A percentile compares a stretch with the other conserved stretches of the same genome.
Evolutionary conservation across 2,888 invertebrate genomes (phyloP).

Genomic region (Ametastegia equiseti): DNA sequence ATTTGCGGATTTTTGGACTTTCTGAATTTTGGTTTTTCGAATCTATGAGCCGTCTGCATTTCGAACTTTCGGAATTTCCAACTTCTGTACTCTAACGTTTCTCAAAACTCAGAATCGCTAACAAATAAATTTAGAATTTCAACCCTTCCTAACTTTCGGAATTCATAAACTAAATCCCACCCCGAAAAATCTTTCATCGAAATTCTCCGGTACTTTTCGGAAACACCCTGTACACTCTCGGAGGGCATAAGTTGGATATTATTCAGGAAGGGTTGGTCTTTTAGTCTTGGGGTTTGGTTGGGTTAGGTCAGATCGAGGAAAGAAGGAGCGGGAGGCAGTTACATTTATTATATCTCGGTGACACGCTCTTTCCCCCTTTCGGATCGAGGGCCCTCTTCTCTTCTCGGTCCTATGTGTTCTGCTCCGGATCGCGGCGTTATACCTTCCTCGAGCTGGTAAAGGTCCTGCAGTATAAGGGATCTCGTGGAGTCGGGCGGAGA

Average conservation of each 20-base stretch:
- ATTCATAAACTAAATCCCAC: no score
- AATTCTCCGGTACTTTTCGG: not conserved
- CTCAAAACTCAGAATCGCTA: no score
- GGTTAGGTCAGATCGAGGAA: constrained; percentile 41
- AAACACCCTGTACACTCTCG: not conserved
- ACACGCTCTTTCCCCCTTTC: constrained; percentile 29
- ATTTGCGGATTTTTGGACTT: no score
- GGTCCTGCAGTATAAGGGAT: not conserved
- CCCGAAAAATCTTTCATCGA: no score
- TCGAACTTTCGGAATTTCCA: no score
- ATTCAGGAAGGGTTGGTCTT: constrained; percentile 11
- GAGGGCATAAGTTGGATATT: not conserved
- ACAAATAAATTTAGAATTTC: no score
- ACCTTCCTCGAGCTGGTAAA: not conserved
- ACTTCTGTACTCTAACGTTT: no score
- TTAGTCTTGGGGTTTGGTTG: not conserved
- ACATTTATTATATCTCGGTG: constrained; percentile 38
- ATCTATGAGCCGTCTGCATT: no score
- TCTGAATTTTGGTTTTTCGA: no score
- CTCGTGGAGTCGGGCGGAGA: not conserved
- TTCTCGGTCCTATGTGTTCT: no score
- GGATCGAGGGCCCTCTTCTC: constrained; percentile 1
- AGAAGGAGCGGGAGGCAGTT: constrained; percentile 26
- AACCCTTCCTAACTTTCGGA: no score
- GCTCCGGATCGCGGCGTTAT: not conserved